A percentile compares a stretch with the other conserved stretches of the same genome.
phyloP scores from a whole-genome alignment of 2,797 vertebrate genomes.

The Liasis olivaceus region DNA sequence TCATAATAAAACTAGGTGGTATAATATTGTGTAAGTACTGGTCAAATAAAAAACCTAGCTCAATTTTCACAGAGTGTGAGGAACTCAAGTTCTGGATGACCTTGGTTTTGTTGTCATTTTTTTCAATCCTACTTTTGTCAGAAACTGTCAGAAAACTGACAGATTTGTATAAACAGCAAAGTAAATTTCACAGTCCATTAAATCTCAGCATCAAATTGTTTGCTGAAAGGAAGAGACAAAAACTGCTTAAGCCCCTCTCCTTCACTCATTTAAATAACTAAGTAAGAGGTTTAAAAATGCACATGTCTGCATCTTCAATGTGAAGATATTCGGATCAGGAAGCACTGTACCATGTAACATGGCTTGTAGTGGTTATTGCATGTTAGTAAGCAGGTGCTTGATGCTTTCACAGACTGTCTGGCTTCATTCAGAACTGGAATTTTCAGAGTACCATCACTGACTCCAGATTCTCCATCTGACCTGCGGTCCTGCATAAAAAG shows the following conservation, averaged over 20 bases:
- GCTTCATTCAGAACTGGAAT: conserved; percentile 83
- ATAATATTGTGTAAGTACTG: neutral
- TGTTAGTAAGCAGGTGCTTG: conserved; percentile 40
- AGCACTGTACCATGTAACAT: neutral
- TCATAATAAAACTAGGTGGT: neutral
- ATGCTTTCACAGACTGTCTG: conserved; percentile 81
- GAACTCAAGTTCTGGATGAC: neutral
- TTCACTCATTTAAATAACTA: neutral
- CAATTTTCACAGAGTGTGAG: neutral
- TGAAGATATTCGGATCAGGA: neutral
- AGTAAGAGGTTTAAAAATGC: neutral
- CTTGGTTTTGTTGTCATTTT: neutral
- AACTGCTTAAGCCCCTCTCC: neutral
- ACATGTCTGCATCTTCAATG: neutral
- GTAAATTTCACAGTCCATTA: no score
- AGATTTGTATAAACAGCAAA: neutral
- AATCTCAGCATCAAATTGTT: neutral
- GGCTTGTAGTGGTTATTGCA: neutral
- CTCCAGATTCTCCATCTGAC: conserved; percentile 73
- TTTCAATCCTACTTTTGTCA: neutral
- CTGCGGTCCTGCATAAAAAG: conserved; percentile 88
- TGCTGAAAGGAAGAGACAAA: neutral
- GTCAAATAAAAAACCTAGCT: neutral
- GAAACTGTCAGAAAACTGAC: neutral
- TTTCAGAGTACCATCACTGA: conserved; percentile 57